Base-by-base conservation (phyloP, 2,888 invertebrate species). In the Ligdia adustata region DNA sequence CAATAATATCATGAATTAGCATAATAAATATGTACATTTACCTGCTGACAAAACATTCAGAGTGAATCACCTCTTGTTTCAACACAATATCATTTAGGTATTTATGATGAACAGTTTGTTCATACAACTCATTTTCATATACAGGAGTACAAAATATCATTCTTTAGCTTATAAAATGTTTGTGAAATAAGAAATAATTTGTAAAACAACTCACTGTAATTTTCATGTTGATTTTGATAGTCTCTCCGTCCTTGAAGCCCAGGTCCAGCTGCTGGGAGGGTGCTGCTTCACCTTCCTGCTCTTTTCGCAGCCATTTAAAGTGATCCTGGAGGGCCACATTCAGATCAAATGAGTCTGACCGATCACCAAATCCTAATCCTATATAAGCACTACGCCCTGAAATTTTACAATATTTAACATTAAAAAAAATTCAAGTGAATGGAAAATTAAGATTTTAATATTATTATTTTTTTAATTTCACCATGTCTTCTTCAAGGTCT, bases 211-310 rank as follows among this genome's bases (percentile, higher is more conserved):
- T 82, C 91, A 97, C 97, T 57, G 97, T 96, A 59, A 98, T 97
- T 89, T 97, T 97, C 96, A 99, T 97, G 77, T 99, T 99, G 52
- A 99, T 98, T 91, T 98, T 99, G 60, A 99, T 99, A 1, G 99
- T 99, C 91, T 99, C 98, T 11, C 99, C 99, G 74, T 99, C 99
- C 77, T 99, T 99, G 79, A 99, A 99, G 34, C 98, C 96, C 41
- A 99, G 92, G 91, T 99, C 99, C 27, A 99, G 90, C 66, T 97
- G 95, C 64, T 93, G 94, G 50, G 93, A 93, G 5, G 95, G 94
- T 51, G 92, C 92, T 63, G 93, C 92, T 69, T 96, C 96, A 44
- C 93, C 93, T 68, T 93, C 93, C 69, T 95, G 94, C 76, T 97
- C 96, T 70, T 96, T 95, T 77, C 95, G 96, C 31, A 97, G 86